These are phyloP conservation scores for Hirudinaria manillensis DNA, from an alignment of 2,888 invertebrate species.

Conservation along the genomic window DNA sequence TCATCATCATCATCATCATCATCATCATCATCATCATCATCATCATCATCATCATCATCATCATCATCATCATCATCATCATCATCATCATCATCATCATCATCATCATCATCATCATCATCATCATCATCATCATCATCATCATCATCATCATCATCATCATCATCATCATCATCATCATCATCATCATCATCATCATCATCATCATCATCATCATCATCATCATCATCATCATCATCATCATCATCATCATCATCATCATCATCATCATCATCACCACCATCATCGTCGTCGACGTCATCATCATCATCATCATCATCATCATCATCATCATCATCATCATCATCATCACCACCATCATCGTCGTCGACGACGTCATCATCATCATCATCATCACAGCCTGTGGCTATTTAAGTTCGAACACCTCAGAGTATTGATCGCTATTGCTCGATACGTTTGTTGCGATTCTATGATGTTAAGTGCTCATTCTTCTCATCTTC, in stretches of 20 bases:
- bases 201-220: conserved; percentile 32
- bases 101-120: conserved; percentile 27
- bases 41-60: conserved; percentile 29
- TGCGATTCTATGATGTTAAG: background rate
- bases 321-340: conserved; percentile 26
- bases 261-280: conserved; percentile 30
- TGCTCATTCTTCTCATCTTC: background rate
- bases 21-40: conserved; percentile 29
- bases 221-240: conserved; percentile 32
- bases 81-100: conserved; percentile 15
- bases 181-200: conserved; percentile 32
- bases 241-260: conserved; percentile 32
- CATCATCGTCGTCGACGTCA: conserved; percentile 9
- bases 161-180: conserved; percentile 28
- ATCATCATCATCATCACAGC: conserved; percentile 18
- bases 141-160: conserved; percentile 30
- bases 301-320: conserved; percentile 17
- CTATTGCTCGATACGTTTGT: background rate
- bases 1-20: conserved; percentile 29
- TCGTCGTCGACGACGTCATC: conserved; percentile 2
- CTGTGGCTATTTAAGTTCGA: background rate
- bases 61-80: conserved; percentile 30
- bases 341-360: conserved; percentile 18
- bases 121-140: conserved; percentile 28
- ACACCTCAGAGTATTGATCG: too few relatives aligned